phyloP scores from a whole-genome alignment of 2,888 invertebrate genomes.

The Amphipyra tragopoginis region DNA sequence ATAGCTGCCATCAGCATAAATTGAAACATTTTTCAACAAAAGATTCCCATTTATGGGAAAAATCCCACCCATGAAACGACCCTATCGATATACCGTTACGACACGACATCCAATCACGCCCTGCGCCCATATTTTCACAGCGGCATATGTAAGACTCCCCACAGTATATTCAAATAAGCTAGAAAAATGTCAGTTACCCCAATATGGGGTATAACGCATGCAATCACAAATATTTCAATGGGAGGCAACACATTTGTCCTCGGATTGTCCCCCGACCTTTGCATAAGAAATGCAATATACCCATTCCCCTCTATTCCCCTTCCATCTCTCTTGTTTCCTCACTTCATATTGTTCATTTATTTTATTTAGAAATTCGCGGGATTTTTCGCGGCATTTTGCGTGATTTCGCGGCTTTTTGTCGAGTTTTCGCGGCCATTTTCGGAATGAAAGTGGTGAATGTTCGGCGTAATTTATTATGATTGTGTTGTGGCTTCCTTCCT shows the following conservation, averaged over 20 bases:
- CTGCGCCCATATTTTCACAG: neutral
- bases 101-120: conserved; percentile 6
- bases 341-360: conserved; percentile 48
- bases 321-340: neutral
- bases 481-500: conserved; percentile 21
- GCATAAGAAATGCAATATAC: conserved; percentile 42
- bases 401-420: conserved; percentile 3
- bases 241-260: conserved; percentile 32
- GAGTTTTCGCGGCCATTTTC: conserved; percentile 25
- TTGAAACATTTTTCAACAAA: conserved; percentile 12
- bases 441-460: conserved; percentile 11
- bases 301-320: neutral
- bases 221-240: conserved; percentile 42
- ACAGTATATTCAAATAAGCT: conserved; percentile 45
- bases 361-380: conserved; percentile 49
- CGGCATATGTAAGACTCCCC: conserved; percentile 9
- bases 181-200: conserved; percentile 23
- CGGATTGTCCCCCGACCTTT: conserved; percentile 32
- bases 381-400: conserved; percentile 27
- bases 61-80: conserved; percentile 3
- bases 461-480: conserved; percentile 48
- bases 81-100: conserved; percentile 18
- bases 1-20: neutral
- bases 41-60: neutral
- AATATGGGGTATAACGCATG: conserved; percentile 16